These are phyloP conservation scores for Strigamia maritima DNA, from an alignment of 2,888 invertebrate genomes.

Conservation along the genomic window DNA sequence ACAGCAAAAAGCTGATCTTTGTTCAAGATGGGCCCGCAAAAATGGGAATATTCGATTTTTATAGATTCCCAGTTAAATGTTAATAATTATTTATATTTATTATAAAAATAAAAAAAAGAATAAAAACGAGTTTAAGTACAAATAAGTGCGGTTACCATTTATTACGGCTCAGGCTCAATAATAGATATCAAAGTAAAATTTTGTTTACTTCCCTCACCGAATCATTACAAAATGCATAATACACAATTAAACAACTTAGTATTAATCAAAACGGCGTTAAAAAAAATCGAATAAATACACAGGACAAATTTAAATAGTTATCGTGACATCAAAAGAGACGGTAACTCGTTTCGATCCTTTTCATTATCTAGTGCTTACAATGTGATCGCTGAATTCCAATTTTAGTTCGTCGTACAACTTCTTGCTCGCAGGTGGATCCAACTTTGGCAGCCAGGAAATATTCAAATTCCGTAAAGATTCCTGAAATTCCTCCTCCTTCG, in stretches of 20 bases:
- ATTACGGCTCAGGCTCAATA: not conserved
- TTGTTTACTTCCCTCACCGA: not conserved
- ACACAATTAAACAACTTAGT: not conserved
- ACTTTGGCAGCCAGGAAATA: slow-evolving; percentile 66
- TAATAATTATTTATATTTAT: no score
- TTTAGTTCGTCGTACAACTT: slow-evolving; percentile 71
- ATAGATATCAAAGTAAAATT: not conserved
- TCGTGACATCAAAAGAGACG: slow-evolving; percentile 63
- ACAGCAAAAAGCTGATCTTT: no score
- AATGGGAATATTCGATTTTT: no score
- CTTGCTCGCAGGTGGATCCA: slow-evolving; percentile 41
- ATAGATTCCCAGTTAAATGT: no score
- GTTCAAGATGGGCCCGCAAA: no score
- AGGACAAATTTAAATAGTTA: not conserved
- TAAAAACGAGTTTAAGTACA: not conserved
- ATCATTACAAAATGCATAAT: not conserved
- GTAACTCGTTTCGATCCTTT: slow-evolving; percentile 54
- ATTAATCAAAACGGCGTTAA: not conserved
- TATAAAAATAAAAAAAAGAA: no score
- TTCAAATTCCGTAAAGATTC: slow-evolving; percentile 83
- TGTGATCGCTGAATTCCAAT: slow-evolving; percentile 68
- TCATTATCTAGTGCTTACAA: slow-evolving; percentile 70
- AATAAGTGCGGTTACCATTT: not conserved
- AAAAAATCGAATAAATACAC: not conserved
- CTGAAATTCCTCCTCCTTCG: slow-evolving; percentile 67